Conservation (phyloP, 2,113 vertebrate genomes). For the Colinus virginianus region DNA sequence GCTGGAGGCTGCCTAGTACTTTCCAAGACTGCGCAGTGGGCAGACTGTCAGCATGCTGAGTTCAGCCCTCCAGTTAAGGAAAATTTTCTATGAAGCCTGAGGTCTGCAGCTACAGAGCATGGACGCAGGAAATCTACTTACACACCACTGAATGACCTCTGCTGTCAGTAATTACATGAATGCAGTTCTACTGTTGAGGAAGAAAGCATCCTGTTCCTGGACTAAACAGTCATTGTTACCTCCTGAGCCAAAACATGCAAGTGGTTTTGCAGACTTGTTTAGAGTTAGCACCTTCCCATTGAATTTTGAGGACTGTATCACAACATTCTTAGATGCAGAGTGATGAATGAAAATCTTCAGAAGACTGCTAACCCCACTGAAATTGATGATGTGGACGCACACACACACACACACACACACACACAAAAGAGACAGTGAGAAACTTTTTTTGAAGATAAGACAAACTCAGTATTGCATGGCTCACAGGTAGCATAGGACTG, state of each 20-base stretch:
- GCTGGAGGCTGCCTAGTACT: neutral
- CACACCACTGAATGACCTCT: fast-evolving
- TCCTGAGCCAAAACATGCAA: neutral
- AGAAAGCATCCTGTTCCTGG: neutral
- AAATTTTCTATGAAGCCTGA: neutral
- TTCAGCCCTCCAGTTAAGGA: neutral
- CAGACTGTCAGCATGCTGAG: neutral
- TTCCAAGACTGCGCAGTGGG: neutral
- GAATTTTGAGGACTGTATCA: neutral
- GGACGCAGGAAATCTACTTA: neutral
- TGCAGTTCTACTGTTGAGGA: neutral
- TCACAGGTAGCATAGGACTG: neutral
- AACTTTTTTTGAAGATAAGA: neutral
- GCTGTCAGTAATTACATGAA: neutral
- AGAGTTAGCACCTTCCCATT: neutral
- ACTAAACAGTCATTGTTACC: neutral
- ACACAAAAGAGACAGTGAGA: neutral
- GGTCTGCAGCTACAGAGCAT: neutral
- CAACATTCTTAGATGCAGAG: neutral
- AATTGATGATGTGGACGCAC: neutral
- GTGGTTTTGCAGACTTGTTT: neutral
- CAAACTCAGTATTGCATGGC: neutral
- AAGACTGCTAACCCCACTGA: fast-evolving
- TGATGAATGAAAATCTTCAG: neutral
- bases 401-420: neutral